These are phyloP conservation scores for Arvicanthis niloticus DNA, from an alignment of 2,113 vertebrate genomes.

Conservation along the genomic window DNA sequence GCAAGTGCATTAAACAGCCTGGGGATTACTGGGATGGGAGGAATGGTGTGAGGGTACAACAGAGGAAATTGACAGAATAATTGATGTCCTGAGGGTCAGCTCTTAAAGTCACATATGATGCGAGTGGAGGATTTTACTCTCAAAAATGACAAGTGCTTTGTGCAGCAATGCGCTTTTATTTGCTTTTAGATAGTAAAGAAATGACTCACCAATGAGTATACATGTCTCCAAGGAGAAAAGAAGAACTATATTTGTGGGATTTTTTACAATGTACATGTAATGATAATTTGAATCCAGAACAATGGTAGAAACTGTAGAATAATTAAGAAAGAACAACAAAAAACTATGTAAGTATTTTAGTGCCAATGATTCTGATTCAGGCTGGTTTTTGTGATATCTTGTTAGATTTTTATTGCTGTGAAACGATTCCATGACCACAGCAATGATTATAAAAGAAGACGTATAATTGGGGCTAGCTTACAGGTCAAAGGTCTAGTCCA, in stretches of 20 bases:
- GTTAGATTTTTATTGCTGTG: not conserved
- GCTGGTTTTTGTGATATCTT: not conserved
- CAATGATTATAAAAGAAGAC: not conserved
- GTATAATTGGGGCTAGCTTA: not conserved
- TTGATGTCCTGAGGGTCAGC: not conserved
- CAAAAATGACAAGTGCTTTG: not conserved
- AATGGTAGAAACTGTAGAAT: too few species aligned
- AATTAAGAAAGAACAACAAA: not conserved
- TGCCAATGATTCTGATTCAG: not conserved
- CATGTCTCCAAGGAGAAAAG: not conserved
- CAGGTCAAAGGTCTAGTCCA: not conserved
- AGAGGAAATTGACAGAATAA: not conserved
- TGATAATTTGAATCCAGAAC: not conserved
- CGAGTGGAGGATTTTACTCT: not conserved
- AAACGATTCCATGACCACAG: not conserved
- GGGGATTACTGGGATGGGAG: not conserved
- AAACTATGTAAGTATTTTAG: fast-evolving
- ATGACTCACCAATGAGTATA: fast-evolving
- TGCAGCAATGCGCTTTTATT: not conserved
- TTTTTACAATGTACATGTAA: not conserved
- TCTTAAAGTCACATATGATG: not conserved
- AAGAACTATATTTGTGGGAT: not conserved
- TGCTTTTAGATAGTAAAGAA: not conserved
- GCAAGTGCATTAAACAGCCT: not conserved
- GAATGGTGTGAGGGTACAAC: too few species aligned